Conservation (phyloP, 2,888 invertebrate genomes). For the Lycaena phlaeas region DNA sequence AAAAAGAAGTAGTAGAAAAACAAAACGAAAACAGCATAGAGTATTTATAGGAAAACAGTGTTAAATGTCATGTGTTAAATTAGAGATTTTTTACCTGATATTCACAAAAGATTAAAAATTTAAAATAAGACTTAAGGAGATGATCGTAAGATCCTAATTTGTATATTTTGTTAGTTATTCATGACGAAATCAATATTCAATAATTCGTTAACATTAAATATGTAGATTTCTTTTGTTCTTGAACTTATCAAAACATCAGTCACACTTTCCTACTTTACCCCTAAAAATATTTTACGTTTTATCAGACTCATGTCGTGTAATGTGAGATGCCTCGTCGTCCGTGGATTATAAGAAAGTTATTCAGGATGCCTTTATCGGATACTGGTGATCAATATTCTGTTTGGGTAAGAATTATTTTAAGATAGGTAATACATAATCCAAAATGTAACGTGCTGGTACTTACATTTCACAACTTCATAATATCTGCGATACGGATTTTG, state of each 20-base stretch:
- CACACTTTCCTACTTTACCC: background rate
- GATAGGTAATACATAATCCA: no score
- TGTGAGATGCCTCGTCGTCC: constrained; percentile 41
- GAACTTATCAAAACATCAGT: background rate
- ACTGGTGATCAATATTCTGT: constrained; percentile 74
- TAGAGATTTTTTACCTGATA: no score
- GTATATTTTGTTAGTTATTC: background rate
- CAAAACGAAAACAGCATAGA: no score
- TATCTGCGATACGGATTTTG: no score
- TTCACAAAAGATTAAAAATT: background rate
- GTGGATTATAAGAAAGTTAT: constrained; percentile 61
- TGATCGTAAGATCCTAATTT: background rate
- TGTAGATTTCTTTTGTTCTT: background rate
- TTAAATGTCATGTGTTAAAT: no score
- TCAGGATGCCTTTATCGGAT: constrained; percentile 69
- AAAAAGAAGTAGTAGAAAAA: no score
- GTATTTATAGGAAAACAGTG: no score
- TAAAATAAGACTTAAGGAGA: background rate
- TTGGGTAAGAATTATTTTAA: constrained; percentile 66
- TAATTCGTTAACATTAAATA: background rate
- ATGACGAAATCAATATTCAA: background rate
- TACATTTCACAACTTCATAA: no score
- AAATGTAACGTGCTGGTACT: no score
- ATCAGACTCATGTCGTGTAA: background rate
- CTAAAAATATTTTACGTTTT: background rate